Conservation (phyloP, 2,113 vertebrate genomes). For the Catagonus wagneri region DNA sequence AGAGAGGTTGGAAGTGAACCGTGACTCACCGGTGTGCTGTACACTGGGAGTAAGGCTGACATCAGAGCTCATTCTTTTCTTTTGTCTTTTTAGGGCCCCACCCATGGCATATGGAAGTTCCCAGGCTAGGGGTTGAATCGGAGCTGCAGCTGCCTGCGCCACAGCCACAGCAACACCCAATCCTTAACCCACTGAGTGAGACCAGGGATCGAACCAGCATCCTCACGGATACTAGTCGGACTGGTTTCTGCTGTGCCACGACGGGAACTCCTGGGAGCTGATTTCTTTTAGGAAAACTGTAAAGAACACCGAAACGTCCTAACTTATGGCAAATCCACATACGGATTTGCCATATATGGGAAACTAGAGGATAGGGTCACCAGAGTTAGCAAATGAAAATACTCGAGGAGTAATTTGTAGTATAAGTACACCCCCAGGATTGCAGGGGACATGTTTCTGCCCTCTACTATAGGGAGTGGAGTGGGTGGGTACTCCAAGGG, state of each 20-base stretch:
- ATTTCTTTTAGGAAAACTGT: not conserved
- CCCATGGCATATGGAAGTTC: too few species aligned
- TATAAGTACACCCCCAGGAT: not conserved
- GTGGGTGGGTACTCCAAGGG: not conserved
- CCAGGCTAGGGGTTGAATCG: too few species aligned
- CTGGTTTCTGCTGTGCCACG: too few species aligned
- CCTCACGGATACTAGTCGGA: too few species aligned
- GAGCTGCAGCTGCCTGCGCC: too few species aligned
- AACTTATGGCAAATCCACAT: not conserved
- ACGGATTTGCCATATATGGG: too few species aligned
- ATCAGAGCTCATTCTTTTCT: not conserved
- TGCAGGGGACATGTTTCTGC: not conserved
- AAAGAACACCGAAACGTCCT: not conserved
- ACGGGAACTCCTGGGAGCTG: not conserved
- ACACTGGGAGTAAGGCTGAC: not conserved
- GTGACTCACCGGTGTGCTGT: accelerated
- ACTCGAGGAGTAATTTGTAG: not conserved
- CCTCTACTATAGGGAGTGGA: too few species aligned
- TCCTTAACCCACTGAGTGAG: too few species aligned
- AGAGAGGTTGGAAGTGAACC: not conserved
- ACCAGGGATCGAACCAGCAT: too few species aligned
- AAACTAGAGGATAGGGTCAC: not conserved
- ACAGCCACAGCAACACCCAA: too few species aligned
- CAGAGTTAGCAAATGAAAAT: not conserved
- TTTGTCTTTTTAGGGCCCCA: too few species aligned